Evolutionary conservation across 1,140 invertebrate genomes (phyloP), one percentile per base, ranked within the genome.

Genomic region (Dinothrombium tinctorium): DNA sequence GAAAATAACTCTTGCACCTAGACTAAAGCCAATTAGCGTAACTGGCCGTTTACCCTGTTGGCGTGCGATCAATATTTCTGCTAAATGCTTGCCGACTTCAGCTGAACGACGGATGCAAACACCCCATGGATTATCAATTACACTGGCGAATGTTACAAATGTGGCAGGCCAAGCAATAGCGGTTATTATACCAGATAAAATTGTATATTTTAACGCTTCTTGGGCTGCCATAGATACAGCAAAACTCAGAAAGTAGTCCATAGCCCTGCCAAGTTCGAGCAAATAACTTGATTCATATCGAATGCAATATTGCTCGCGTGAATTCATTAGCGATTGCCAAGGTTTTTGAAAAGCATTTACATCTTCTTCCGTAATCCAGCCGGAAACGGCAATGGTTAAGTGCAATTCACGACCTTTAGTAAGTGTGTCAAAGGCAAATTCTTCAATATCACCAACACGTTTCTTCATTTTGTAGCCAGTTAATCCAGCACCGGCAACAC

Each of bases 91-190:
- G 1, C 74, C 74, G 21, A 70, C 66, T 56, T 73, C 63, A 11
- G 66, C 63, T 21, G 70, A 66, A 33, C 73, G 53, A 38, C 69
- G 54, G 42, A 71, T 66, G 53, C 72, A 74, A 2, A 76, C 73
- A 37, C 71, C 69, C 74, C 74, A 76, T 2, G 74, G 73, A 55
- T 76, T 76, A 51, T 76, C 73, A 37, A 76, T 71, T 0, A 74
- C 64, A 25, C 62, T 65, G 7, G 73, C 62, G 21, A 50, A 39
- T 8, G 68, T 68, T 1, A 76, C 46, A 22, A 77, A 51, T 20
- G 70, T 64, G 8, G 69, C 58, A 17, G 74, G 74, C 73, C 72
- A 75, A 5, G 72, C 66, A 22, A 77, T 66, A 0, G 73, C 73
- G 33, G 64, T 60, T 33, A 76, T 59, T 4, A 76, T 49, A 46